These are phyloP conservation scores for Penaeus indicus DNA, from an alignment of 1,140 invertebrate genomes.

Conservation along the genomic window DNA sequence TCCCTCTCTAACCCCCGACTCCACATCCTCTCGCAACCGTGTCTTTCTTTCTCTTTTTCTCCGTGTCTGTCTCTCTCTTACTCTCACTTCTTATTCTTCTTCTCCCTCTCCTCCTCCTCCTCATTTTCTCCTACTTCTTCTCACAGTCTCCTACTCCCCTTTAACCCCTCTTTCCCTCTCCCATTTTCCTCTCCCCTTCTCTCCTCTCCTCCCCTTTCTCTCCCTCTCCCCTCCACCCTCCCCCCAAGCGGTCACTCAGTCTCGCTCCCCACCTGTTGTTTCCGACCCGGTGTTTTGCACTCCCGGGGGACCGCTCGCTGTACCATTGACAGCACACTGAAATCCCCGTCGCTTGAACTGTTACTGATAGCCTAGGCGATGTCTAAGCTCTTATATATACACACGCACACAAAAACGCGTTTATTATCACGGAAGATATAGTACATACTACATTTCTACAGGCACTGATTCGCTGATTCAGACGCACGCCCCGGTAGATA, in stretches of 20 bases:
- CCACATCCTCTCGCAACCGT: not conserved
- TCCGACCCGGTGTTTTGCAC: no score
- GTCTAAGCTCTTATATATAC: no score
- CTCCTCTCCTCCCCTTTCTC: no score
- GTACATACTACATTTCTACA: no score
- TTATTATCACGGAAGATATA: no score
- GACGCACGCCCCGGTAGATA: no score
- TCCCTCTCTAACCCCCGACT: not conserved
- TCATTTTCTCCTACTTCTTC: not conserved
- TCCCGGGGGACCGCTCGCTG: no score
- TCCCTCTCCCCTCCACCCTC: not conserved
- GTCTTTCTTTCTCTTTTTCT: not conserved
- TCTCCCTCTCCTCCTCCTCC: not conserved
- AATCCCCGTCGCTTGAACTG: no score
- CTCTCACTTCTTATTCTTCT: not conserved
- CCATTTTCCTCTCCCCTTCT: not conserved
- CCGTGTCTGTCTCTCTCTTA: not conserved
- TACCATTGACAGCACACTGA: no score
- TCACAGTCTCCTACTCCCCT: not conserved
- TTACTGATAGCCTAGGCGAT: no score
- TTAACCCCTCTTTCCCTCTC: not conserved
- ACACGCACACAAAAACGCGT: no score
- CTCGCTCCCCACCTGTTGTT: not conserved
- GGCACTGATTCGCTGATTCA: no score
- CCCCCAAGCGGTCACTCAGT: not conserved